A percentile compares a stretch with the other conserved stretches of the same genome.
These are phyloP conservation scores for Martes martes DNA, from an alignment of 2,113 vertebrate species.

Conservation along the genomic window DNA sequence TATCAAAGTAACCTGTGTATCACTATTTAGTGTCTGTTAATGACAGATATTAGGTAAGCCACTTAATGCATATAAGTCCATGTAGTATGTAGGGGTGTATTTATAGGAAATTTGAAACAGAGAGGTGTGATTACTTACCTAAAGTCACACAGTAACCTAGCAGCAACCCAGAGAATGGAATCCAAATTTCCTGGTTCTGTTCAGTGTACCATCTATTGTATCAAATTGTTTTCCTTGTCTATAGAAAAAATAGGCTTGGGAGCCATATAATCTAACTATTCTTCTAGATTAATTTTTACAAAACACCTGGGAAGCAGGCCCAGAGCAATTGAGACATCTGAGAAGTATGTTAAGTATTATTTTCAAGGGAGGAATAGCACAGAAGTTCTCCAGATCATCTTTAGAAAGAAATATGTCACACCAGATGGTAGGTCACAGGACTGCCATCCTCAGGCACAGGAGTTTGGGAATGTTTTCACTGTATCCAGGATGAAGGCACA, in stretches of 20 bases:
- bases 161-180: background rate
- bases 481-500: background rate
- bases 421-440: constrained; percentile 57
- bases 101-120: background rate
- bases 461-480: constrained; percentile 24
- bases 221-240: constrained; percentile 13
- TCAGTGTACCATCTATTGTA: background rate
- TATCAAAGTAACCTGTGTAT: background rate
- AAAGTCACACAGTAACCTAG: background rate
- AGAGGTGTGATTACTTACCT: background rate
- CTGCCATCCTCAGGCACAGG: background rate
- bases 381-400: constrained; percentile 36
- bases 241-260: background rate
- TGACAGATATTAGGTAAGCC: background rate
- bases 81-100: background rate
- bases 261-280: constrained; percentile 58
- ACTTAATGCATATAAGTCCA: background rate
- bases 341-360: constrained; percentile 59
- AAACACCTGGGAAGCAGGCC: constrained; percentile 66
- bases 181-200: background rate
- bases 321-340: constrained; percentile 56
- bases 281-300: constrained; percentile 51
- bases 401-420: constrained; percentile 53
- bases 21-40: background rate
- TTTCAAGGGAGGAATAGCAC: constrained; percentile 52